Conservation (phyloP, 2,888 invertebrate species). For the Luperina nickerlii region DNA sequence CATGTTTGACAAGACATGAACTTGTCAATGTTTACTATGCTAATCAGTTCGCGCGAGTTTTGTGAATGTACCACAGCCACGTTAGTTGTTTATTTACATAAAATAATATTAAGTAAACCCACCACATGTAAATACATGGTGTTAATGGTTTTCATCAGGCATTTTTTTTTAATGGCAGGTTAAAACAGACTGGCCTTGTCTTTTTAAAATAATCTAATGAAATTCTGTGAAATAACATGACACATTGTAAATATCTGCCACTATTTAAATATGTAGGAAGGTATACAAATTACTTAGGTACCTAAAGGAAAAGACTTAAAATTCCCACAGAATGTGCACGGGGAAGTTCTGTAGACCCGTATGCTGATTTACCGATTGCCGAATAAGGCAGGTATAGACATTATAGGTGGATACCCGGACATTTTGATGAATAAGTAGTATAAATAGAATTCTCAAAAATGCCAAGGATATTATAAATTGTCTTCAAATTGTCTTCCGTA, state of each 20-base stretch:
- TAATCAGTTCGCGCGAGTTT: slow-evolving; percentile 44
- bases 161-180: not conserved
- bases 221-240: slow-evolving; percentile 35
- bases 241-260: slow-evolving; percentile 13
- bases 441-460: not conserved
- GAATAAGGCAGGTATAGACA: not conserved
- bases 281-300: not conserved
- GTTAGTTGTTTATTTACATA: slow-evolving; percentile 23
- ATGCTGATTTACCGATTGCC: slow-evolving; percentile 6
- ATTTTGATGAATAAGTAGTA: not conserved
- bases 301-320: slow-evolving; percentile 37
- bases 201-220: slow-evolving; percentile 2
- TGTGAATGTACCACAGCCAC: slow-evolving; percentile 29
- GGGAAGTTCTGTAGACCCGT: slow-evolving; percentile 46
- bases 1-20: slow-evolving; percentile 35
- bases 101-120: slow-evolving; percentile 35
- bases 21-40: slow-evolving; percentile 56
- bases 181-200: not conserved
- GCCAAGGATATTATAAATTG: not conserved
- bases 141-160: slow-evolving; percentile 7
- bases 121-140: slow-evolving; percentile 9
- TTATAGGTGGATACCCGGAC: slow-evolving; percentile 8
- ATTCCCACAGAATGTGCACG: slow-evolving; percentile 11
- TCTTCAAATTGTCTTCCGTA: not conserved
- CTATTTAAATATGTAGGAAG: not conserved